These are phyloP conservation scores for Dipus sagitta DNA, from an alignment of 2,797 vertebrate genomes.

Conservation along the genomic window DNA sequence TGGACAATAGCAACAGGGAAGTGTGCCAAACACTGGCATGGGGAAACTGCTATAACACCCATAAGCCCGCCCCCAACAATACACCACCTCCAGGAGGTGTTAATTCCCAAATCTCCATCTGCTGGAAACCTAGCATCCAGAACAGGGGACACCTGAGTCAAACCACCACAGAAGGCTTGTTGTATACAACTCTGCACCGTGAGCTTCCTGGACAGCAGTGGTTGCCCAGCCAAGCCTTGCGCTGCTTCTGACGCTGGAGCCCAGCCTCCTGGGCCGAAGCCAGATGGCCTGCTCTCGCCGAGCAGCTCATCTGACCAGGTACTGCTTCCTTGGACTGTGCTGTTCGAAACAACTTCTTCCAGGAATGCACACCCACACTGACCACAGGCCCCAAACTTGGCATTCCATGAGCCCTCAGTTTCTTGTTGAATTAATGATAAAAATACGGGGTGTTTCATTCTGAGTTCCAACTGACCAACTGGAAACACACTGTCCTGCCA, in stretches of 20 bases:
- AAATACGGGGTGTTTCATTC: not conserved
- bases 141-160: too few species aligned
- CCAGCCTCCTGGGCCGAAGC: fast-evolving
- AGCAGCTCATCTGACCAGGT: not conserved
- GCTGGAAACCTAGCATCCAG: too few species aligned
- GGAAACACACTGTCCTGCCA: conserved; percentile 68
- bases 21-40: too few species aligned
- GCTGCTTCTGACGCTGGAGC: not conserved
- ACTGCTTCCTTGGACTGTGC: fast-evolving
- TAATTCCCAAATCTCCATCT: too few species aligned
- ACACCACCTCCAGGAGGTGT: too few species aligned
- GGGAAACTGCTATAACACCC: too few species aligned
- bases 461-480: conserved; percentile 5
- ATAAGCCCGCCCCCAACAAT: too few species aligned
- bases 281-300: fast-evolving
- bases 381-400: not conserved
- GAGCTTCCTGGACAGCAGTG: not conserved
- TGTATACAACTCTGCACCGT: not conserved
- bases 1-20: too few species aligned
- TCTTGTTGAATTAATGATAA: conserved; percentile 28
- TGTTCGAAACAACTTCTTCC: not conserved
- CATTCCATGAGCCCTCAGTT: not conserved
- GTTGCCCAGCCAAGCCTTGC: fast-evolving
- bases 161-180: too few species aligned
- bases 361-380: fast-evolving